phyloP scores from a whole-genome alignment of 2,113 vertebrate genomes.

The Dasyurus viverrinus region DNA sequence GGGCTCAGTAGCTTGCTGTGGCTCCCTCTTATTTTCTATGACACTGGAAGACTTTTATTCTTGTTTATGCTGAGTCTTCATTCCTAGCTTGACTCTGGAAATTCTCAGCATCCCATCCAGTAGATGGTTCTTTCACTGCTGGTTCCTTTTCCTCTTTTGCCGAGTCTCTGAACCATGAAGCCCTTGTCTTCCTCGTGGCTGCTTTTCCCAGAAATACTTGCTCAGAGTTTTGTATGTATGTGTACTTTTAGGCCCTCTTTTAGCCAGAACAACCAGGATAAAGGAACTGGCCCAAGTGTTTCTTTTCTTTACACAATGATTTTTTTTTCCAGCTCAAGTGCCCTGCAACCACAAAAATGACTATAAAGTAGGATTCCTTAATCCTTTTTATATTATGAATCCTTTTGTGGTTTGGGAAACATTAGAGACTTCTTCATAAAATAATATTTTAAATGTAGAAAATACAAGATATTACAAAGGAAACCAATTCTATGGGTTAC shows the following conservation, averaged over 20 bases:
- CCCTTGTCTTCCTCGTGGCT: no score
- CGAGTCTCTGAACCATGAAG: no score
- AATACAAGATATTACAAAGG: neutral
- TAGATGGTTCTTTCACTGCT: constrained; percentile 46
- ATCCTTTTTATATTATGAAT: neutral
- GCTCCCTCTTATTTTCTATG: no score
- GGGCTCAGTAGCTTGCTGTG: no score
- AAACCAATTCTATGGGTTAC: neutral
- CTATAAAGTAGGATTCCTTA: neutral
- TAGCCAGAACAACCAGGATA: no score
- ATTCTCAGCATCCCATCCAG: constrained; percentile 66
- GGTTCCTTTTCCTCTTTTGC: no score
- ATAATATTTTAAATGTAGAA: neutral
- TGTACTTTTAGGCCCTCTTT: no score
- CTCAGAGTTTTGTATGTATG: no score
- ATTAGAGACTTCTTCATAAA: neutral
- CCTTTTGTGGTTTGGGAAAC: neutral
- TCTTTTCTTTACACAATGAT: no score
- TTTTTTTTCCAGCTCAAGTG: neutral
- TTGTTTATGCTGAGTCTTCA: neutral
- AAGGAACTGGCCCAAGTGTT: no score
- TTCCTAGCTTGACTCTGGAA: constrained; percentile 12
- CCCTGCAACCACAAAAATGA: constrained; percentile 52
- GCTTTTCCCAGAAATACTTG: no score
- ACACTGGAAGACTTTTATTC: no score